Conservation (phyloP, 53 echinoderm and acorn worm species). For the Pentamera pediparva region DNA sequence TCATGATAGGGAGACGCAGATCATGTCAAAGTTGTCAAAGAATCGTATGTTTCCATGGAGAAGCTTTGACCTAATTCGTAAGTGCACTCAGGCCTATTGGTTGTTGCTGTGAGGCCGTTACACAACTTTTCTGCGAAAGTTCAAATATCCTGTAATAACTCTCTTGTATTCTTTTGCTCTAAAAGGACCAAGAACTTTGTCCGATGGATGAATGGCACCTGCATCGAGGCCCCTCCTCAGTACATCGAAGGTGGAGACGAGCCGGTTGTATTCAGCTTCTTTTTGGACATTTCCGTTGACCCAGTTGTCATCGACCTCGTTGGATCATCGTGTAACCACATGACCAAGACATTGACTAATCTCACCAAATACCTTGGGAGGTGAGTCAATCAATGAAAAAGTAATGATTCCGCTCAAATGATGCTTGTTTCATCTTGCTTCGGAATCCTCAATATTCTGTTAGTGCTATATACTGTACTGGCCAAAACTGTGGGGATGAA, state of each 20-base stretch:
- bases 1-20: too few species aligned
- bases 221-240: constrained; percentile 95
- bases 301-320: constrained; percentile 69
- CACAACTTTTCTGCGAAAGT: too few species aligned
- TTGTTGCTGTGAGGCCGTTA: too few species aligned
- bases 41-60: too few species aligned
- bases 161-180: neutral
- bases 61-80: too few species aligned
- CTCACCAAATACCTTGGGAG: constrained; percentile 93
- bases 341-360: constrained; percentile 81
- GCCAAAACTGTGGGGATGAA: too few species aligned
- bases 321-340: constrained; percentile 48
- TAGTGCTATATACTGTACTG: too few species aligned
- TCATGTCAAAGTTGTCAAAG: too few species aligned
- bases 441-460: neutral
- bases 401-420: too few species aligned
- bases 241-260: constrained; percentile 95
- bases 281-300: constrained; percentile 83
- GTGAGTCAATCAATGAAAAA: constrained; percentile 30
- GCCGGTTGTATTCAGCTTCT: constrained; percentile 90
- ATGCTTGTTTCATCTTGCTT: neutral
- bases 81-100: too few species aligned
- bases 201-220: constrained; percentile 96
- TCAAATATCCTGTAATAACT: too few species aligned
- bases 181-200: constrained; percentile 90